These are phyloP conservation scores for Corvus moneduloides DNA, from an alignment of 2,113 vertebrate genomes.

Conservation along the genomic window DNA sequence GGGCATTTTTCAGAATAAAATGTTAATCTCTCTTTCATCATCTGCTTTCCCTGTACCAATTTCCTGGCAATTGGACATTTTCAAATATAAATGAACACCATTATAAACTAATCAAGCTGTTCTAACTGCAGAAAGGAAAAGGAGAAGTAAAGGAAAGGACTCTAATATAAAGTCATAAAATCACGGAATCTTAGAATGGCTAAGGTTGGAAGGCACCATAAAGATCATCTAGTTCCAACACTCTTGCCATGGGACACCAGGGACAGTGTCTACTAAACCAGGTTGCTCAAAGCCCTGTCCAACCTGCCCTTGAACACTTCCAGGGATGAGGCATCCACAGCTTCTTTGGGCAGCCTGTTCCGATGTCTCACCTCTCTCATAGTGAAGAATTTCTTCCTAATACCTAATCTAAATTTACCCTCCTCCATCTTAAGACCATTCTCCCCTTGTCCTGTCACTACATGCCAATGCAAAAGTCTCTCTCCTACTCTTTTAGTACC, in stretches of 20 bases:
- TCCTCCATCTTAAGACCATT: not conserved
- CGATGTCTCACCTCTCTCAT: not conserved
- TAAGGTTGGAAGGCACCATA: not conserved
- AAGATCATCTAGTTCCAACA: rapidly evolving
- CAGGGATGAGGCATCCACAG: not conserved
- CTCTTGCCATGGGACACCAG: not conserved
- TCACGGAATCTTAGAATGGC: not conserved
- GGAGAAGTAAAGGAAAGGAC: not conserved
- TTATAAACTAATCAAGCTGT: not conserved
- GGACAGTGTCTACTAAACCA: not conserved
- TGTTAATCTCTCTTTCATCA: not conserved
- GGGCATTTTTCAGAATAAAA: not conserved
- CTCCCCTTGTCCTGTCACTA: not conserved
- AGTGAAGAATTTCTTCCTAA: not conserved
- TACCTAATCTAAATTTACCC: not conserved
- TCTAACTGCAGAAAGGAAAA: not conserved
- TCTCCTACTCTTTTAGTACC: not conserved
- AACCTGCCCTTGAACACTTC: not conserved
- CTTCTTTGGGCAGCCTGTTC: not conserved
- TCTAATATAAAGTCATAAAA: not conserved
- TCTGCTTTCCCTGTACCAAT: not conserved
- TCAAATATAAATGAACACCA: conserved; percentile 11
- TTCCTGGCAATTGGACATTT: not conserved
- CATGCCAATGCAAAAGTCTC: not conserved
- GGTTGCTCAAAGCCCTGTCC: not conserved